A percentile compares a stretch with the other conserved stretches of the same genome.
phyloP scores from a whole-genome alignment of 1,140 invertebrate genomes.

The Drosophila elegans region DNA sequence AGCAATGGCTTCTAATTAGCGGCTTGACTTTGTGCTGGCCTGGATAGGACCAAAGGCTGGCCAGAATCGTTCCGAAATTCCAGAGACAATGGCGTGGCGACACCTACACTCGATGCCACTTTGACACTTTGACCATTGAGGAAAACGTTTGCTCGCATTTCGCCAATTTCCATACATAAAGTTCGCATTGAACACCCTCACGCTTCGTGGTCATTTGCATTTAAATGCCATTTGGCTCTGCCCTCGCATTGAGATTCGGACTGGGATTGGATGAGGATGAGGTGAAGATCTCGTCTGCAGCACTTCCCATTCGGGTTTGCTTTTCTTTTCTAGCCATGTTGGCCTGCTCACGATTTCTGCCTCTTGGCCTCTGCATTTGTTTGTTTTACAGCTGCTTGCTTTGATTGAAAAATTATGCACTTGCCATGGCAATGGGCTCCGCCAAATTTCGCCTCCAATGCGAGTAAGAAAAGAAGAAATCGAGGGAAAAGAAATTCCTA shows the following conservation, averaged over 20 bases:
- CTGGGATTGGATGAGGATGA: conserved; percentile 16
- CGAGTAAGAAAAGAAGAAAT: conserved; percentile 19
- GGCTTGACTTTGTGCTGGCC: conserved; percentile 34
- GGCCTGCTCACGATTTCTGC: conserved; percentile 44
- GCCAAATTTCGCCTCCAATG: conserved; percentile 66
- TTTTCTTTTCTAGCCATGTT: conserved; percentile 49
- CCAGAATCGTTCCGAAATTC: conserved; percentile 15
- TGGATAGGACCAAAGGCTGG: neutral
- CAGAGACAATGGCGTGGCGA: conserved; percentile 52
- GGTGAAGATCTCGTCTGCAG: conserved; percentile 54
- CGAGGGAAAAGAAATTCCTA: conserved; percentile 21
- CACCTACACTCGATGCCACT: conserved; percentile 64
- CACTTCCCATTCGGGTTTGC: conserved; percentile 53
- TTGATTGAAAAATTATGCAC: conserved; percentile 83
- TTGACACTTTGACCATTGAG: conserved; percentile 79
- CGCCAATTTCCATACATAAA: conserved; percentile 80
- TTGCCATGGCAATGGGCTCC: conserved; percentile 78
- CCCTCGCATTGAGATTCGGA: neutral
- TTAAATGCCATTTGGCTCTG: conserved; percentile 63
- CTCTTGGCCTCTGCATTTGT: conserved; percentile 50
- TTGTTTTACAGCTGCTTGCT: conserved; percentile 79
- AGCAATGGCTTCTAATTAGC: conserved; percentile 81
- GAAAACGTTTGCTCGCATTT: conserved; percentile 75
- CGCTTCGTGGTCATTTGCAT: conserved; percentile 79
- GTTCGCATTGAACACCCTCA: conserved; percentile 79